phyloP scores from a whole-genome alignment of 1,140 invertebrate genomes.

The Rhagoletis pomonella region DNA sequence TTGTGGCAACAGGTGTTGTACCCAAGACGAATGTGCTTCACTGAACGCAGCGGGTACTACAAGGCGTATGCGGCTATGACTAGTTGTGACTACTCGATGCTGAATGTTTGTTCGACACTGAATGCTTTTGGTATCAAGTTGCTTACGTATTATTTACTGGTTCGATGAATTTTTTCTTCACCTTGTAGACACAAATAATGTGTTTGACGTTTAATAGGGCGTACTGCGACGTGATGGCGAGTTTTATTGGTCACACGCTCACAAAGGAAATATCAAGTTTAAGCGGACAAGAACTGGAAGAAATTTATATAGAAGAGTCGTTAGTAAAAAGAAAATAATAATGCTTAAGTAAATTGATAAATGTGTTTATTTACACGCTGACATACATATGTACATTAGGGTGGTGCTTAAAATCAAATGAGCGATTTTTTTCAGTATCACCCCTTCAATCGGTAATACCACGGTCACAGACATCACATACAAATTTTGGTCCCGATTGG shows the following conservation, averaged over 20 bases:
- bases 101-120: not conserved
- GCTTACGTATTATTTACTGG: slow-evolving; percentile 68
- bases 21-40: slow-evolving; percentile 6
- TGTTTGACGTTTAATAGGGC: slow-evolving; percentile 66
- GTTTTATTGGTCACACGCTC: slow-evolving; percentile 61
- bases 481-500: too few relatives aligned
- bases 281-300: not conserved
- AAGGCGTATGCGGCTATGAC: slow-evolving; percentile 18
- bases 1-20: not conserved
- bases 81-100: not conserved
- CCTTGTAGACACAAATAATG: slow-evolving; percentile 72
- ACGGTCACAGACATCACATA: too few relatives aligned
- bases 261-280: slow-evolving; percentile 59
- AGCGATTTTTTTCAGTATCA: too few relatives aligned
- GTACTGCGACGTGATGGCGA: slow-evolving; percentile 72
- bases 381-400: too few relatives aligned
- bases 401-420: too few relatives aligned
- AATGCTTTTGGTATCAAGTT: not conserved
- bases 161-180: slow-evolving; percentile 71
- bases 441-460: too few relatives aligned
- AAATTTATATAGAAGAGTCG: not conserved
- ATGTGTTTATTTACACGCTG: not conserved
- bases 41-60: not conserved
- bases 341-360: too few relatives aligned
- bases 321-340: not conserved